Evolutionary conservation across 2,888 invertebrate genomes (phyloP).

Genomic region (Synergus itoensis): DNA sequence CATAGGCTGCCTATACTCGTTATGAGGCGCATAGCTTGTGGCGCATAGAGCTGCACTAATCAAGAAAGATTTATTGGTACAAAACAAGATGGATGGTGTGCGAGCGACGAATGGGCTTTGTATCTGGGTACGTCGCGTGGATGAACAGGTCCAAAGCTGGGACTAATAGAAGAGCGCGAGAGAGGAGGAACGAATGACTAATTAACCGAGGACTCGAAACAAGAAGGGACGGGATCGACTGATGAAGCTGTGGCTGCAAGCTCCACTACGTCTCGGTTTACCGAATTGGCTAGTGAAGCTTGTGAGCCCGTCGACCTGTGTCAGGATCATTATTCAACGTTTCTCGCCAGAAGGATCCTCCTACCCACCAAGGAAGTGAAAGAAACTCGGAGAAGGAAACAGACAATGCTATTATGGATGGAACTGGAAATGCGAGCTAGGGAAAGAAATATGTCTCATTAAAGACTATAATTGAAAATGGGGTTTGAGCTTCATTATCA

Average conservation of each 20-base stretch:
- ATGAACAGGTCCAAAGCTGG: neutral
- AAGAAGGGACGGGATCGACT: conserved; percentile 56
- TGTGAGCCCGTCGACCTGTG: conserved; percentile 57
- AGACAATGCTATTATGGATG: too few relatives aligned
- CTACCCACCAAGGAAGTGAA: neutral
- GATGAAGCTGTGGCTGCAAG: conserved; percentile 63
- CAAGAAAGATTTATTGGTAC: neutral
- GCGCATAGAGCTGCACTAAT: conserved; percentile 18
- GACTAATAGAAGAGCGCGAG: neutral
- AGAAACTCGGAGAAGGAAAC: too few relatives aligned
- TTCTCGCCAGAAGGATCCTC: conserved; percentile 51
- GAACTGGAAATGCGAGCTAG: too few relatives aligned
- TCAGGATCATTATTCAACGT: conserved; percentile 65
- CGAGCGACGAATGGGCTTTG: conserved; percentile 29
- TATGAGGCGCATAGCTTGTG: conserved; percentile 16
- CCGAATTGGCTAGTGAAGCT: conserved; percentile 64
- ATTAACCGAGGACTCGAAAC: conserved; percentile 64
- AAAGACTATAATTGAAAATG: too few relatives aligned
- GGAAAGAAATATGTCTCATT: too few relatives aligned
- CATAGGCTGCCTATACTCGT: neutral
- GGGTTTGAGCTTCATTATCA: too few relatives aligned
- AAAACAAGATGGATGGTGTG: neutral
- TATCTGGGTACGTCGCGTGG: conserved; percentile 21
- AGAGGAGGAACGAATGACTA: conserved; percentile 60
- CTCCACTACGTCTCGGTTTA: conserved; percentile 58